Base-by-base conservation (phyloP, 2,888 invertebrate species). In the Argyra leucocephala region DNA sequence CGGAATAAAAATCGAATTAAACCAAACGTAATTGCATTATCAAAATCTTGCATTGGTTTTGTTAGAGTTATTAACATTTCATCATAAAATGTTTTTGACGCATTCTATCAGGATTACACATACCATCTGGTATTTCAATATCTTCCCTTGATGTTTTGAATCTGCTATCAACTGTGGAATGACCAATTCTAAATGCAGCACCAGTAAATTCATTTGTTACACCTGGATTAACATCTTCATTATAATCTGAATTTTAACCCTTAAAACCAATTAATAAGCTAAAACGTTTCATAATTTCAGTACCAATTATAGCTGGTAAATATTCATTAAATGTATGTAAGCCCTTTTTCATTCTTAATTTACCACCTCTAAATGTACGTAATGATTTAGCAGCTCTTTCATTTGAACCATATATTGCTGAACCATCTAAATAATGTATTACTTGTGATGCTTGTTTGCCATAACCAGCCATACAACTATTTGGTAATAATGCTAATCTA, bases 181-280 rank as follows among this genome's bases (percentile, higher is more conserved):
- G 94, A 0, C 93, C 93, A 76, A 93, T 90, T 71, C 94, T 83
- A 81, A 90, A 90, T 3, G 93, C 94, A 1, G 93, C 93, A 0
- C 88, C 84, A 0, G 91, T 85, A 75, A 94, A 94, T 73, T 90
- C 92, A 71, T 89, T 89, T 0, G 88, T 85, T 10, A 92, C 82
- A 0, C 89, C 85, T 0, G 92, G 87, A 75, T 93, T 89, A 0
- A 88, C 81, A 57, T 82, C 77, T 4, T 84, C 82, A 74, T 89
- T 86, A 74, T 94, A 94, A n/a, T 82, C 82, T 1, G 75, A 74
- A 0, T 84, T 82, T 74, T 86, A 86, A 1, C 82, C 79, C 1
- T 81, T 82, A 6, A 76, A 69, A 21, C 80, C 76, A 0, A 85
- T 77, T 1, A 71, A 72, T 61, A 91, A 78, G 12, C 83, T 81